Evolutionary conservation across 2,888 invertebrate species (phyloP), one percentile per base, ranked within the genome.

Genomic region (Cephus pulcher): DNA sequence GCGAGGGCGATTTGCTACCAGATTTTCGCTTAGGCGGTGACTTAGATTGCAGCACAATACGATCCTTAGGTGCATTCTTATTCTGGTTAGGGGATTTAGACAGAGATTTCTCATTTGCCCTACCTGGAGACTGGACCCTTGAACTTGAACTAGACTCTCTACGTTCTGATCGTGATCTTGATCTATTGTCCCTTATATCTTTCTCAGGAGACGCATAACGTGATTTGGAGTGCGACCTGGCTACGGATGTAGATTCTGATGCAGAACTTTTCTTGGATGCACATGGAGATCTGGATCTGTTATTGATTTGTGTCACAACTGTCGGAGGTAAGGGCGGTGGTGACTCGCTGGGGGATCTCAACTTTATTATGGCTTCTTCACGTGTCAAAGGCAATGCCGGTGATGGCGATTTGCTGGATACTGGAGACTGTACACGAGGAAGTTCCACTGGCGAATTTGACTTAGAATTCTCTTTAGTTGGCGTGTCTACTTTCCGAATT

Each of bases 341-440:
- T 0, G 89, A 89, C 71, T 86, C 86, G 4, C 85, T 86, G 0
- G 88, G 86, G 4, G 87, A 88, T 56, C 87, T 86, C 23, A 86
- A 69, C 78, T 87, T 88, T 15, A 84, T 80, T 37, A 78, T 84
- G 12, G 89, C 89, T 34, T 90, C 90, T 68, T 88, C 90, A 37
- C 90, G 84, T 0, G 90, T 90, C 12, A 90, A 80, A 6, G 89
- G 90, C 33, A 90, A 81, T 6, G 90, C 90, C 4, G 90, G 90
- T 0, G 90, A 90, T 0, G 90, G 90, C 4, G 90, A 90, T 75
- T 89, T 86, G 69, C 90, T 90, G 0, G 90, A 89, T 2, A 87
- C 86, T 9, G 89, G 88, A 3, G 87, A 88, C 73, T 86, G 83
- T 34, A 85, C 82, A 12, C 83, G 77, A 32, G 85, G 85, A n/a